Evolutionary conservation across 2,113 vertebrate species (phyloP).

Genomic region (Paramisgurnus dabryanus): DNA sequence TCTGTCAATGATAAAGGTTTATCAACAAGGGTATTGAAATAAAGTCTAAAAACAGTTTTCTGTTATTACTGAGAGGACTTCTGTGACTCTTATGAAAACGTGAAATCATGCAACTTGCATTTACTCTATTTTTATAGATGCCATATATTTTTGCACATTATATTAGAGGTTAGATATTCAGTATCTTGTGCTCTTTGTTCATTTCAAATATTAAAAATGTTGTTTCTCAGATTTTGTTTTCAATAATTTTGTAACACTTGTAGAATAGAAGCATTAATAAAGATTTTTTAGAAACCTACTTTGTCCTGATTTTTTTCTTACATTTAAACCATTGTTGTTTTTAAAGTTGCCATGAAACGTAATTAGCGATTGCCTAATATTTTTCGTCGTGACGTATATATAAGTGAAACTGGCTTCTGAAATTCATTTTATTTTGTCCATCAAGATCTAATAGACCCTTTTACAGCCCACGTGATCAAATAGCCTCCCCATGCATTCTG

Average conservation of each 20-base stretch:
- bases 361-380: too few relatives aligned
- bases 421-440: too few relatives aligned
- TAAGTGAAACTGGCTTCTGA: too few relatives aligned
- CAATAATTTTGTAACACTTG: too few relatives aligned
- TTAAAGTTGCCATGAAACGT: too few relatives aligned
- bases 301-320: neutral
- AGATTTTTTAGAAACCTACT: neutral
- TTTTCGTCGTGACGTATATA: too few relatives aligned
- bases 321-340: neutral
- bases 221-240: too few relatives aligned
- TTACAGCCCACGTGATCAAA: too few relatives aligned
- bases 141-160: neutral
- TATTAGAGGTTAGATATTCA: neutral
- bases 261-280: neutral
- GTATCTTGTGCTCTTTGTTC: too few relatives aligned
- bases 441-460: too few relatives aligned
- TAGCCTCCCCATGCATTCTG: too few relatives aligned
- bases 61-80: constrained; percentile 35
- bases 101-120: neutral
- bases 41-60: neutral
- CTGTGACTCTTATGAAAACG: neutral
- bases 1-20: neutral
- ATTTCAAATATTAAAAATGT: too few relatives aligned
- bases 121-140: neutral
- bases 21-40: constrained; percentile 25